Conservation (phyloP, 2,888 invertebrate genomes). For the Dendrolimus houi region DNA sequence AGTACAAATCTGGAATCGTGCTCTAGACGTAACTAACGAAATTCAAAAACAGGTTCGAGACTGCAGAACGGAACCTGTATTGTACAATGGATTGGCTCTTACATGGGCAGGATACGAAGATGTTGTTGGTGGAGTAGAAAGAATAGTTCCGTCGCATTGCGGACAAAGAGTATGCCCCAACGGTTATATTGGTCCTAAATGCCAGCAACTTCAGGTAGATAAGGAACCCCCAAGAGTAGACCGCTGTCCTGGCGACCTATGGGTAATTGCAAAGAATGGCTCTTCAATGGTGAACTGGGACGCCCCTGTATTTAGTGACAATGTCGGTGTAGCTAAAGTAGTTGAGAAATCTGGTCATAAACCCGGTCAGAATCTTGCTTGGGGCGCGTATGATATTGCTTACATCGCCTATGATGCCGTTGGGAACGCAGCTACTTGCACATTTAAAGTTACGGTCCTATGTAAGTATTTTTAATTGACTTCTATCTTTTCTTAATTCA, state of each 20-base stretch:
- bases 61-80: constrained; percentile 93
- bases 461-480: constrained; percentile 74
- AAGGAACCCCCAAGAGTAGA: constrained; percentile 91
- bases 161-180: constrained; percentile 92
- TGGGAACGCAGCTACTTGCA: constrained; percentile 93
- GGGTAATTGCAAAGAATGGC: constrained; percentile 95
- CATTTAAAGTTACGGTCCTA: constrained; percentile 92
- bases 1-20: constrained; percentile 95
- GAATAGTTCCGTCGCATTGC: constrained; percentile 93
- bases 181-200: constrained; percentile 90
- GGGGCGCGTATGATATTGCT: constrained; percentile 95
- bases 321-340: constrained; percentile 86
- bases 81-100: constrained; percentile 88
- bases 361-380: constrained; percentile 90
- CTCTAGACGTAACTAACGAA: constrained; percentile 93
- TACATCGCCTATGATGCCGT: constrained; percentile 96
- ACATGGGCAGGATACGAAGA: constrained; percentile 97
- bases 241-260: constrained; percentile 94
- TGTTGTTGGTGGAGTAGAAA: constrained; percentile 90
- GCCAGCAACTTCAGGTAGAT: constrained; percentile 88
- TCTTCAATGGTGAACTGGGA: constrained; percentile 95
- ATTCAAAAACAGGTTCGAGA: constrained; percentile 96
- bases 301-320: constrained; percentile 93
- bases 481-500: too few species aligned
- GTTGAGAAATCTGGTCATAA: constrained; percentile 91